These are phyloP conservation scores for Antheraea pernyi DNA, from an alignment of 1,140 invertebrate species.

Conservation along the genomic window DNA sequence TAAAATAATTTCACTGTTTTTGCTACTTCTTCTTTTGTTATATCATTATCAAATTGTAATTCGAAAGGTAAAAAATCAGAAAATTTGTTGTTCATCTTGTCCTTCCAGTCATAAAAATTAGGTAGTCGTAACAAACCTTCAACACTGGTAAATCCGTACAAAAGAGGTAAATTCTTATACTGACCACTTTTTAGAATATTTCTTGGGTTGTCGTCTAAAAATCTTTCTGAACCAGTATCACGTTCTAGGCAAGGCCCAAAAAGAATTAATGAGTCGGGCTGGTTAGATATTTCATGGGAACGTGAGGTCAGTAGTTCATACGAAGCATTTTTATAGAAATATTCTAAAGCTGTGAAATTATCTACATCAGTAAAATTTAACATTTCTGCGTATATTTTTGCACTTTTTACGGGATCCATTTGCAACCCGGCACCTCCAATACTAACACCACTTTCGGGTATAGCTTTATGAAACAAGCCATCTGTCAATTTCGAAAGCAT, in stretches of 20 bases:
- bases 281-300: slow-evolving; percentile 13
- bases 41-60: slow-evolving; percentile 37
- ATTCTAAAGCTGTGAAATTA: slow-evolving; percentile 41
- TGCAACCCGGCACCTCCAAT: slow-evolving; percentile 36
- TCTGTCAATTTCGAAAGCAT: slow-evolving; percentile 38
- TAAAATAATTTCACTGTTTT: slow-evolving; percentile 42
- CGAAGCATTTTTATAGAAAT: slow-evolving; percentile 47
- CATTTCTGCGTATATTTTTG: slow-evolving; percentile 39
- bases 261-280: slow-evolving; percentile 27
- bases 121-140: slow-evolving; percentile 43
- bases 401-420: slow-evolving; percentile 43
- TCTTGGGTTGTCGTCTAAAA: slow-evolving; percentile 43
- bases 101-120: slow-evolving; percentile 42
- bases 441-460: slow-evolving; percentile 50
- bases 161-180: slow-evolving; percentile 44
- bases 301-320: slow-evolving; percentile 34
- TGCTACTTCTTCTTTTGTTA: slow-evolving; percentile 30
- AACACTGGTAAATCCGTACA: slow-evolving; percentile 52
- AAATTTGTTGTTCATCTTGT: slow-evolving; percentile 54
- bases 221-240: slow-evolving; percentile 39
- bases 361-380: slow-evolving; percentile 37
- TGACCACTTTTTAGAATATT: slow-evolving; percentile 46
- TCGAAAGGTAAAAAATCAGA: slow-evolving; percentile 48
- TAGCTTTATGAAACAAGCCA: slow-evolving; percentile 52
- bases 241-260: slow-evolving; percentile 54